Conservation (phyloP, 2,888 invertebrate genomes). For the Dynastes tityus region DNA sequence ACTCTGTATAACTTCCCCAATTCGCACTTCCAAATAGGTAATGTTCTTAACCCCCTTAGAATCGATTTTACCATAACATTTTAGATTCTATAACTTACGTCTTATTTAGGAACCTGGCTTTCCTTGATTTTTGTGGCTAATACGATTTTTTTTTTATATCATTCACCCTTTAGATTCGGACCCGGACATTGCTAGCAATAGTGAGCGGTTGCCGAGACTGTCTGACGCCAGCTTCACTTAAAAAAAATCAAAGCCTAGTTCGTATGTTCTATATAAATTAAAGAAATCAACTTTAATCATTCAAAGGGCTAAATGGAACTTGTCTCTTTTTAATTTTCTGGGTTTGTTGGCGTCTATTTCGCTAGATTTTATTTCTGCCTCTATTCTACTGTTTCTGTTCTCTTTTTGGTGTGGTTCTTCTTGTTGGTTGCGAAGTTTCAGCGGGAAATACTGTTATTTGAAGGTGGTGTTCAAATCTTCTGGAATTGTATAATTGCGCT, state of each 20-base stretch:
- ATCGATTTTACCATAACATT: background rate
- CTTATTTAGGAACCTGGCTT: too few relatives aligned
- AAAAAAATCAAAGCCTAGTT: constrained; percentile 43
- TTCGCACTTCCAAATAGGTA: background rate
- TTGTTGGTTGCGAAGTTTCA: background rate
- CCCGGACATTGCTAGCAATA: constrained; percentile 13
- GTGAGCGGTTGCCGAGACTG: constrained; percentile 20
- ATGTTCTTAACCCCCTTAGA: too few relatives aligned
- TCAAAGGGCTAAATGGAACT: constrained; percentile 10
- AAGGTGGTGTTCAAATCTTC: too few relatives aligned
- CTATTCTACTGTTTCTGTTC: background rate
- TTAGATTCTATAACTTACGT: too few relatives aligned
- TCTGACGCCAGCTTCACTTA: constrained; percentile 42
- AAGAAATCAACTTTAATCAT: background rate
- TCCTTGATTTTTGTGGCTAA: background rate
- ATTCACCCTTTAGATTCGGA: constrained; percentile 32
- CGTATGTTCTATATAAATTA: constrained; percentile 40
- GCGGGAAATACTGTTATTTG: background rate
- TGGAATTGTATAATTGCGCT: too few relatives aligned
- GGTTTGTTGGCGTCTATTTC: background rate
- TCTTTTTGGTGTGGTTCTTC: constrained; percentile 8
- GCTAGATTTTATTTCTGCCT: background rate
- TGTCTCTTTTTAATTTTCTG: constrained; percentile 21
- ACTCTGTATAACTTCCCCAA: background rate
- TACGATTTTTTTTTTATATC: constrained; percentile 10